Percentiles rank a stretch among this genome's conserved stretches.
phyloP scores from a whole-genome alignment of 2,113 vertebrate species.

The Odobenus rosmarus region DNA sequence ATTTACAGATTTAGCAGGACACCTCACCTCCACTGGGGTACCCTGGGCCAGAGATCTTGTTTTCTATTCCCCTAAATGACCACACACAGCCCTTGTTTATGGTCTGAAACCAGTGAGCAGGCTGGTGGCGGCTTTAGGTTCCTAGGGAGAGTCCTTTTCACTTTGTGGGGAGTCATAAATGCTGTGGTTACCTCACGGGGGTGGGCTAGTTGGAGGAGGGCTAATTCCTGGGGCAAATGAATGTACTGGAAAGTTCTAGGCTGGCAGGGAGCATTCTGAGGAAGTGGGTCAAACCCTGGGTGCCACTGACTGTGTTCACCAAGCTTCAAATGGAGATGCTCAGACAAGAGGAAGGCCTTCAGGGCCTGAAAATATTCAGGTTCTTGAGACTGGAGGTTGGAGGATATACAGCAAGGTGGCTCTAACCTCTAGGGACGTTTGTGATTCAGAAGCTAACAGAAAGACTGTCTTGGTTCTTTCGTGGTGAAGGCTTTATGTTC shows the following conservation, averaged over 20 bases:
- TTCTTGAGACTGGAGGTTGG: neutral
- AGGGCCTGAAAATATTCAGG: neutral
- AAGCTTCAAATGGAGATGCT: neutral
- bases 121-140: too few species aligned
- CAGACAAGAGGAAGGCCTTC: neutral
- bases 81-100: neutral
- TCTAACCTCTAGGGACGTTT: neutral
- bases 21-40: neutral
- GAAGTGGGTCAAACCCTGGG: neutral
- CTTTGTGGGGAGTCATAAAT: neutral
- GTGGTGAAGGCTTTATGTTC: neutral
- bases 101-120: neutral
- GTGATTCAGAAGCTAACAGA: neutral
- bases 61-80: conserved; percentile 10
- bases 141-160: neutral
- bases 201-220: neutral
- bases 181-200: neutral
- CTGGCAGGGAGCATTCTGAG: neutral
- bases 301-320: neutral
- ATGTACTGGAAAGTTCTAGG: neutral
- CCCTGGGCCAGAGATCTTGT: neutral
- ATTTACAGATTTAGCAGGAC: neutral
- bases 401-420: neutral
- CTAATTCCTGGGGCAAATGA: neutral
- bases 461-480: neutral